Base-by-base conservation (phyloP, 2,113 vertebrate genomes). In the Podilymbus podiceps region DNA sequence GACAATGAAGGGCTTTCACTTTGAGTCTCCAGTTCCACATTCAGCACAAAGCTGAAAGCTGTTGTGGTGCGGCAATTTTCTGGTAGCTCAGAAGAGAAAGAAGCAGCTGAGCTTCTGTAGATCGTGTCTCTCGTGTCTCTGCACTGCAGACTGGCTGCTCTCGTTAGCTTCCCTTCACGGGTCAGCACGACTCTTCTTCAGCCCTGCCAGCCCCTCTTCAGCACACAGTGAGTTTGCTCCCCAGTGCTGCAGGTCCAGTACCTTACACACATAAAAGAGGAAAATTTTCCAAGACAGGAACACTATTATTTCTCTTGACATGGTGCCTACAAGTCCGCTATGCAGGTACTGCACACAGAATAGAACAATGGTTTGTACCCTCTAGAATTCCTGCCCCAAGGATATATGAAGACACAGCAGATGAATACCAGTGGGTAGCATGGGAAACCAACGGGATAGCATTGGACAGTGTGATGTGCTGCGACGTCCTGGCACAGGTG, bases 91-190 rank as follows among this genome's bases (percentile, higher is more conserved):
- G 8, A 27, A 19, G n/a, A 42, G 49, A 27, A 50, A 80, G 72
- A 7, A 25, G 35, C 66, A 30, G 52, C 64, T 20, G n/a, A 79
- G 38, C 59, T 67, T 38, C 38, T 22, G 1, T 2, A 31, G 9
- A 13, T 17, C 1, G 1, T 12, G 15, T 9, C 50, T 52, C 88
- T 17, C 1, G 1, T 12, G 15, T 9, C 50, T 52, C 88, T 44
- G 19, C 19, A 6, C 50, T 28, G 42, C 67, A 52, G 38, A 16
- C 42, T 21, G 23, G 38, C 44, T 73, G 40, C 40, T 72, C 66
- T 27, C 7, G 0, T 30, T 23, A 47, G 30, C 53, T 30, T 74
- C 66, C 44, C 67, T 28, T 10, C 42, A 11, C 0, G 0, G 63
- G 59, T 7, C 64, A 87, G 23, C 69, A 8, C 0, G 2, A 73